Conservation (phyloP, 2,797 vertebrate species). For the Echeneis naucrates region DNA sequence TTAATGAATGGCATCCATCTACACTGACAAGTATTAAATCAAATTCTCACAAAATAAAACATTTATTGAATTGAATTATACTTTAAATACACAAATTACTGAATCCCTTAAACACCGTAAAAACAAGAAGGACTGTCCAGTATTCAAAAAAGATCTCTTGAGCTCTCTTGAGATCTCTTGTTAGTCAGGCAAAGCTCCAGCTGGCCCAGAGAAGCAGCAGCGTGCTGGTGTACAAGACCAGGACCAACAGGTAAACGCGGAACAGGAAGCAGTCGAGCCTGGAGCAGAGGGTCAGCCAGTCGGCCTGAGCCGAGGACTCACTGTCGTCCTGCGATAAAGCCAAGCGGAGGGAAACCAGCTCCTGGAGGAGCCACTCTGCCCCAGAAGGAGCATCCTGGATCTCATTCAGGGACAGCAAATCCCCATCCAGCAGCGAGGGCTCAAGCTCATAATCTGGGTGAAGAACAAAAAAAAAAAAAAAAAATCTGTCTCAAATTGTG, state of each 20-base stretch:
- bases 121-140: not conserved
- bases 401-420: constrained; percentile 78
- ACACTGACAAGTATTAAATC: not conserved
- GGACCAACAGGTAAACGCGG: constrained; percentile 83
- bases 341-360: constrained; percentile 82
- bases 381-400: constrained; percentile 62
- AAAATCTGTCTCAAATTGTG: not conserved
- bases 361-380: constrained; percentile 84
- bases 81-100: not conserved
- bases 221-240: constrained; percentile 82
- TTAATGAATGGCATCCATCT: not conserved
- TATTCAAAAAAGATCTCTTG: not conserved
- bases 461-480: not conserved
- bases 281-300: constrained; percentile 86
- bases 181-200: constrained; percentile 84
- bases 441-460: constrained; percentile 78
- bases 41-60: not conserved
- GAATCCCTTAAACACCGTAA: not conserved
- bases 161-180: too few species aligned
- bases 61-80: not conserved
- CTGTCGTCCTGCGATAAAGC: constrained; percentile 80
- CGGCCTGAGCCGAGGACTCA: constrained; percentile 67
- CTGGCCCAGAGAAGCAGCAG: constrained; percentile 86
- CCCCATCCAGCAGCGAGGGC: constrained; percentile 72
- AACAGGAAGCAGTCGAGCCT: constrained; percentile 88